phyloP scores from a whole-genome alignment of 2,888 invertebrate species.

The Caenorhabditis sinica region DNA sequence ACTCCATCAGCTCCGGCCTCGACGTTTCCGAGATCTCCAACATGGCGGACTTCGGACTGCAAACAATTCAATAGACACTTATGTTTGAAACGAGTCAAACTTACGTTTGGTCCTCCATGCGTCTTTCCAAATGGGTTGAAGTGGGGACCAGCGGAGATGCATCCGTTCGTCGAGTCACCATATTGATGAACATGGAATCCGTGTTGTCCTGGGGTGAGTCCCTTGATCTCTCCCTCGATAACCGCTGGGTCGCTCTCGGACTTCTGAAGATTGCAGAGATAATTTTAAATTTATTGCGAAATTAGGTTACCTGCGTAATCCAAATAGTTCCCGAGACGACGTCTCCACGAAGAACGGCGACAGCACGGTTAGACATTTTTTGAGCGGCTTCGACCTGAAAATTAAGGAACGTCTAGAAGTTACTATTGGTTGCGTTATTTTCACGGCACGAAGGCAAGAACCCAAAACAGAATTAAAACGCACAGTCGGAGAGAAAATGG shows the following conservation, averaged over 20 bases:
- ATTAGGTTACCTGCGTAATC: conserved; percentile 75
- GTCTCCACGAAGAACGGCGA: conserved; percentile 79
- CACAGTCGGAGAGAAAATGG: conserved; percentile 21
- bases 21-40: conserved; percentile 83
- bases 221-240: conserved; percentile 81
- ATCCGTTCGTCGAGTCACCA: conserved; percentile 83
- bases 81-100: neutral
- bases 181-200: conserved; percentile 84
- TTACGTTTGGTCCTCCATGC: conserved; percentile 84
- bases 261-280: conserved; percentile 64
- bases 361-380: conserved; percentile 78
- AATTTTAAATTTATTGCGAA: neutral
- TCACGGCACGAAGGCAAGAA: conserved; percentile 23
- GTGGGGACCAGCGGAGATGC: conserved; percentile 84
- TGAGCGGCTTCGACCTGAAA: conserved; percentile 66
- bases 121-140: conserved; percentile 84
- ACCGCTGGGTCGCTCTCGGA: conserved; percentile 74
- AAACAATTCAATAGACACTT: conserved; percentile 13
- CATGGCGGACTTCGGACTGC: conserved; percentile 82
- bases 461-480: neutral
- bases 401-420: neutral
- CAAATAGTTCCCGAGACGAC: conserved; percentile 77
- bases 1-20: conserved; percentile 81
- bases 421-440: conserved; percentile 1
- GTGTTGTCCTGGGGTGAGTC: conserved; percentile 82